phyloP scores from a whole-genome alignment of 2,888 invertebrate species.

The Rosalia funebris region DNA sequence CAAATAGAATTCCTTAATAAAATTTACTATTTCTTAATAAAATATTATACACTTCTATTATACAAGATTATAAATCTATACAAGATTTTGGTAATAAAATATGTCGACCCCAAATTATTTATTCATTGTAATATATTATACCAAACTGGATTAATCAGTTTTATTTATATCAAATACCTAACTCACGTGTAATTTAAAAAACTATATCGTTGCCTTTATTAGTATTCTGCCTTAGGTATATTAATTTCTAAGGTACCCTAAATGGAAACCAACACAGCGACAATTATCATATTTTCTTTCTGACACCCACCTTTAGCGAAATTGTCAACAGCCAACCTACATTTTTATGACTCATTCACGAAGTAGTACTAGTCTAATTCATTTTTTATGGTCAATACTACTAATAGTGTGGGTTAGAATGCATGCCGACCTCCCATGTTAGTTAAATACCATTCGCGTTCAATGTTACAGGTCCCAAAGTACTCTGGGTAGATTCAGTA shows the following conservation, averaged over 20 bases:
- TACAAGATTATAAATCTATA: too few relatives aligned
- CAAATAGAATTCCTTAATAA: background rate
- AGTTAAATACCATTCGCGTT: slow-evolving; percentile 45
- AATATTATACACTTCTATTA: background rate
- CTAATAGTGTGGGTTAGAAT: slow-evolving; percentile 27
- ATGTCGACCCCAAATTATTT: too few relatives aligned
- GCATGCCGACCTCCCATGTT: slow-evolving; percentile 16
- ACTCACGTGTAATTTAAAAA: too few relatives aligned
- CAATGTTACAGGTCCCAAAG: slow-evolving; percentile 73
- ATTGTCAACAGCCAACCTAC: slow-evolving; percentile 22
- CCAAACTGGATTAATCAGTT: too few relatives aligned
- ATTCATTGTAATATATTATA: too few relatives aligned
- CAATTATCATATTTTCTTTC: background rate
- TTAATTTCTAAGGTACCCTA: background rate
- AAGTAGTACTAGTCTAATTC: slow-evolving; percentile 19
- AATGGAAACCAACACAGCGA: background rate
- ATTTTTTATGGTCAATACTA: slow-evolving; percentile 28
- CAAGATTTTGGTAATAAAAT: too few relatives aligned
- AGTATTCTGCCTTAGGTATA: too few relatives aligned
- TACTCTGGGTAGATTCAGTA: slow-evolving; percentile 85
- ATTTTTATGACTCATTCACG: slow-evolving; percentile 20
- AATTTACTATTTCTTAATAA: background rate
- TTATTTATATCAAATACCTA: too few relatives aligned
- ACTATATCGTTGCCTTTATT: too few relatives aligned
- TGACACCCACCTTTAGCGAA: slow-evolving; percentile 4